phyloP scores from a whole-genome alignment of 2,797 vertebrate genomes.

The Sphenopsis melanotis region DNA sequence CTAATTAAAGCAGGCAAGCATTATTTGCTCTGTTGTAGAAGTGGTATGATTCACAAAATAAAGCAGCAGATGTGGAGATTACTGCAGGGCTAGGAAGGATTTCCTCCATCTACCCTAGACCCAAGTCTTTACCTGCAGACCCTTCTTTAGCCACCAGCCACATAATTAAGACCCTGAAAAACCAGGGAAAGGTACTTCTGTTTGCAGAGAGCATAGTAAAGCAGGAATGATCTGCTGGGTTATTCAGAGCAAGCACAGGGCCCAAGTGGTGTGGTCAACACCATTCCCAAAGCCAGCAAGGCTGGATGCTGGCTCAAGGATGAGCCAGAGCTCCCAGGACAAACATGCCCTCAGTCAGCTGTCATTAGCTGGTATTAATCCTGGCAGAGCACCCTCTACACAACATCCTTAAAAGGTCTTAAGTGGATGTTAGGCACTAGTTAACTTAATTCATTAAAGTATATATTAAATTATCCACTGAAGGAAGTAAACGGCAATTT shows the following conservation, averaged over 20 bases:
- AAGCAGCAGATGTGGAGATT: background rate
- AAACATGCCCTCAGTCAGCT: background rate
- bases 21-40: background rate
- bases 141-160: background rate
- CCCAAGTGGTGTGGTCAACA: background rate
- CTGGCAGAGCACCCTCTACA: background rate
- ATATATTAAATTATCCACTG: slow-evolving; percentile 29
- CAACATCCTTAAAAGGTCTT: background rate
- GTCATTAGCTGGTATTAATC: slow-evolving; percentile 12
- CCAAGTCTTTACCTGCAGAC: background rate
- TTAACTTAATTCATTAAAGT: slow-evolving; percentile 25
- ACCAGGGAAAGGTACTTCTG: background rate
- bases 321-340: fast-evolving
- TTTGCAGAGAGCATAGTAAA: background rate
- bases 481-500: slow-evolving; percentile 4
- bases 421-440: slow-evolving; percentile 17
- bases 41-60: background rate
- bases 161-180: background rate
- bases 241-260: background rate
- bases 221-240: background rate
- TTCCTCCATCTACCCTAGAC: background rate
- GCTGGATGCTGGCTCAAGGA: background rate
- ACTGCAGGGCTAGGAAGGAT: background rate
- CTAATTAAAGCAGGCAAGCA: background rate
- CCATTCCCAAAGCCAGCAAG: background rate